Base-by-base conservation (phyloP, 2,113 vertebrate species). In the Oreochromis aureus region DNA sequence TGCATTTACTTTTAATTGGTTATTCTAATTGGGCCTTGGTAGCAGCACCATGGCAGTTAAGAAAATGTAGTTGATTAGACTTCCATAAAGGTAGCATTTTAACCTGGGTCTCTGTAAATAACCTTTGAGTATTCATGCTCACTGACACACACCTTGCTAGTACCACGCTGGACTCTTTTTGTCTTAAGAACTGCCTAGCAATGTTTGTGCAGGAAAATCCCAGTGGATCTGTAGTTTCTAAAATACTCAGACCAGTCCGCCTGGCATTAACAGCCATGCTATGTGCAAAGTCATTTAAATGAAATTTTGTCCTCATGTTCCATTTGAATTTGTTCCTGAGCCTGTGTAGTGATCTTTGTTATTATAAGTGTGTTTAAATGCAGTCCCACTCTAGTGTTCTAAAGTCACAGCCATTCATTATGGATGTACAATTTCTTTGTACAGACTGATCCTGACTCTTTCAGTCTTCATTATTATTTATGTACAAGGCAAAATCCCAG, bases 171-270 rank as follows among this genome's bases (percentile, higher is more conserved):
- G 16, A 30, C 24, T 30, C 10, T 30, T 30, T 76, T 46, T 19
- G 1, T 48, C 61, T 66, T 66, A 66, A 39, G 19, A 66, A 66
- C 6, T 66, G 34, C 19, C 61, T 46, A 46, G 41, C 2, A 3
- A 73, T 73, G 41, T 46, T 73, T 73, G 69, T 46, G 22, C 15
- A 48, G 5, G 69, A 46, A 27, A 46, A 73, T 73, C 69, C 3
- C 3, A 73, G 41, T 27, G 41, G 41, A 73, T 46, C 22, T 73
- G 41, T 48, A 30, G 69, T 73, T 73, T 48, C 24, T 76, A 48
- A 30, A 76, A 76, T 2, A 48, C 71, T 76, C 15, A 48, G 24
- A 48, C 1, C 41, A 48, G 69, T 24, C 41, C 0, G 2, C 0
- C 41, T 30, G 41, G 22, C 41, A 30, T 18, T 27, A 48, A 76